Conservation (phyloP, 2,888 invertebrate genomes). For the Tetranychus truncatus region DNA sequence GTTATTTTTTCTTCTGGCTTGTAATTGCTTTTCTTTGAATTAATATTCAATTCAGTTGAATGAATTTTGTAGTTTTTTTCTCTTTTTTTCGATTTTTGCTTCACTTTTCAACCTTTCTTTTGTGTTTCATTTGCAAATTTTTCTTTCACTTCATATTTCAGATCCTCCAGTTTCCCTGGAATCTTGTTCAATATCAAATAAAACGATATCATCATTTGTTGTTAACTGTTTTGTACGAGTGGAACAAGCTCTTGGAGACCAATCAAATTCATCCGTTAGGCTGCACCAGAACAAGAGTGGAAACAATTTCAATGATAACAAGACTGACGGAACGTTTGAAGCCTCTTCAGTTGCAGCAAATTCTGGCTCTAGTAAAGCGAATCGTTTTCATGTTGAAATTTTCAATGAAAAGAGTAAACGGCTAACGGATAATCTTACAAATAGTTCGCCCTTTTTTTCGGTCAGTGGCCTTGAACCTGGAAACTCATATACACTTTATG, state of each 20-base stretch:
- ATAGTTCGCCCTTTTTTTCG: background rate
- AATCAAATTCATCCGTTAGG: background rate
- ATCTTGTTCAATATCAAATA: background rate
- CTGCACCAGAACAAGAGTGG: too few relatives aligned
- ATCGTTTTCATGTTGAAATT: background rate
- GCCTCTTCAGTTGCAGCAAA: too few relatives aligned
- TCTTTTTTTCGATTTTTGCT: too few relatives aligned
- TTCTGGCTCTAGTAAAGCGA: background rate
- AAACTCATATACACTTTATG: background rate
- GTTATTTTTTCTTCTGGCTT: too few relatives aligned
- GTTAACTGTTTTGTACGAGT: background rate
- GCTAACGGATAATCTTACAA: background rate
- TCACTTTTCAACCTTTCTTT: background rate
- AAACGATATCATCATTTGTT: background rate
- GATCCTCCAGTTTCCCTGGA: background rate
- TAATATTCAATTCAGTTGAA: too few relatives aligned
- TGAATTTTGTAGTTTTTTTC: too few relatives aligned
- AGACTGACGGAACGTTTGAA: too few relatives aligned
- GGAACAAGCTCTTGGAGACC: background rate
- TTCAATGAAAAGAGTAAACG: background rate
- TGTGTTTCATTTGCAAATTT: background rate
- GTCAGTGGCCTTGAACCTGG: slow-evolving; percentile 10
- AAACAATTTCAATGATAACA: background rate
- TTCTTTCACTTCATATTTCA: background rate
- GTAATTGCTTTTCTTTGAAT: too few relatives aligned